Evolutionary conservation across 2,113 vertebrate species (phyloP).

Genomic region (Anseranas semipalmata): DNA sequence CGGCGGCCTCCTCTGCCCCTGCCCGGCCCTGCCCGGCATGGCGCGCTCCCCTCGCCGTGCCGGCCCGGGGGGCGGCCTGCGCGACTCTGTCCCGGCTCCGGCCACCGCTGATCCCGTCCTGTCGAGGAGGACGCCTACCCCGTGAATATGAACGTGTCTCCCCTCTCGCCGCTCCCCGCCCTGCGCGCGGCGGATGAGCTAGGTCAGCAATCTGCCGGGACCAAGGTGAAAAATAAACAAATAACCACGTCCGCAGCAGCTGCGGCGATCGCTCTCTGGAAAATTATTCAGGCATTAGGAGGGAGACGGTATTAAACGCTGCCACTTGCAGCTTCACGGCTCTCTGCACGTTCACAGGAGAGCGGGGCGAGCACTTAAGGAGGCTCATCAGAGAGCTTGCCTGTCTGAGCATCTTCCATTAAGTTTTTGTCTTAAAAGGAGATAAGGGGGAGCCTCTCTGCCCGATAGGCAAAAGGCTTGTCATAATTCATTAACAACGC

Average conservation of each 20-base stretch:
- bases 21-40: background rate
- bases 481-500: conserved; percentile 82
- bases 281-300: conserved; percentile 79
- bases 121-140: background rate
- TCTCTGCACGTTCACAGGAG: conserved; percentile 64
- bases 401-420: conserved; percentile 79
- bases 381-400: conserved; percentile 62
- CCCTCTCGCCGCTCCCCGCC: background rate
- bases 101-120: background rate
- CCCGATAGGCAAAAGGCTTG: conserved; percentile 76
- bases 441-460: conserved; percentile 72
- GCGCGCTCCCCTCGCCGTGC: background rate
- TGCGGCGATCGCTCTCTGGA: conserved; percentile 62
- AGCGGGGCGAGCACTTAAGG: conserved; percentile 75
- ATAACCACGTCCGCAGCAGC: conserved; percentile 52
- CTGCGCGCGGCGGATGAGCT: conserved; percentile 44
- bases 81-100: background rate
- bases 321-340: conserved; percentile 78
- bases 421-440: conserved; percentile 77
- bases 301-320: conserved; percentile 68
- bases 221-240: conserved; percentile 80
- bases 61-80: background rate
- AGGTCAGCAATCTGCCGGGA: conserved; percentile 74
- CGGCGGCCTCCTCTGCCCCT: conserved; percentile 31
- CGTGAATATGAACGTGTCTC: background rate